Percentiles rank a stretch among this genome's conserved stretches.
Evolutionary conservation across 2,888 invertebrate genomes (phyloP).

Genomic region (Auanema sp.): DNA sequence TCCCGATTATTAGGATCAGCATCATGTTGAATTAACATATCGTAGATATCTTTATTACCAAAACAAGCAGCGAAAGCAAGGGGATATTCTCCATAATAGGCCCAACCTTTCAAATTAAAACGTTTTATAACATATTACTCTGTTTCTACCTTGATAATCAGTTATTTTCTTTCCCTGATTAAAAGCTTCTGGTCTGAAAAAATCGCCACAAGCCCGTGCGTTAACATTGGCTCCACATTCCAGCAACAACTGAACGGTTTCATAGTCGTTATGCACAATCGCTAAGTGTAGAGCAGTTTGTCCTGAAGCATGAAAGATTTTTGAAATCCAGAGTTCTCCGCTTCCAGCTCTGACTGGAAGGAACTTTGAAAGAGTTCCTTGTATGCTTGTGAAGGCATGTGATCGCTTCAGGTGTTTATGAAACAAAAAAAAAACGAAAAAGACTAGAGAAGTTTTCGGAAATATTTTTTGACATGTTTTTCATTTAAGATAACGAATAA

Average conservation of each 20-base stretch:
- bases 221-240: constrained; percentile 80
- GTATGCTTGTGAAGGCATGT: neutral
- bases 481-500: neutral
- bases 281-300: constrained; percentile 92
- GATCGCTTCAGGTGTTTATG: neutral
- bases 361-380: neutral
- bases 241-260: constrained; percentile 86
- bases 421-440: neutral
- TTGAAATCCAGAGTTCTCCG: neutral
- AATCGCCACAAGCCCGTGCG: constrained; percentile 89
- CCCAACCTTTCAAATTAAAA: constrained; percentile 73
- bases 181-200: constrained; percentile 92
- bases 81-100: constrained; percentile 95
- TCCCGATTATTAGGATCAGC: constrained; percentile 93
- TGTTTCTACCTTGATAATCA: constrained; percentile 77
- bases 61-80: constrained; percentile 96
- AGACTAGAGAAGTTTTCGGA: no score
- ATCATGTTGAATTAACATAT: constrained; percentile 84
- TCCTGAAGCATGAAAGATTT: constrained; percentile 68
- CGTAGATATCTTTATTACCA: constrained; percentile 94
- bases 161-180: constrained; percentile 78
- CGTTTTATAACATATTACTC: neutral
- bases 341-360: neutral
- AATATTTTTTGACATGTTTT: no score
- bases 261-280: constrained; percentile 93